phyloP scores from a whole-genome alignment of 2,888 invertebrate genomes.

The Lordiphosa andalusiaca region DNA sequence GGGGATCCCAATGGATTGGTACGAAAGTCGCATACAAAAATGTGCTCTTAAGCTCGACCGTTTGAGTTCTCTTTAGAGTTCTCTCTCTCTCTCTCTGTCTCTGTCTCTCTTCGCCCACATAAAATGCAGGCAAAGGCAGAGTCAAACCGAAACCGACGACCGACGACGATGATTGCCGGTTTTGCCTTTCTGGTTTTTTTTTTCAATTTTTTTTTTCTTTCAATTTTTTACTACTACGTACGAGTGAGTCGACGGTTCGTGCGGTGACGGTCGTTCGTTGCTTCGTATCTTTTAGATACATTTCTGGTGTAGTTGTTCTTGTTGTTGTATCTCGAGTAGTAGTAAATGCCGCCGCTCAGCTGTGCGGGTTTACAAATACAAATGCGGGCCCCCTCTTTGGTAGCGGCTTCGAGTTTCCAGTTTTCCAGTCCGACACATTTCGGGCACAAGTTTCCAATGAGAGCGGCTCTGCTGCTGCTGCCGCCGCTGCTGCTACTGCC shows the following conservation, averaged over 20 bases:
- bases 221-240: constrained; percentile 24
- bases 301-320: constrained; percentile 36
- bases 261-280: constrained; percentile 37
- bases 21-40: too few relatives aligned
- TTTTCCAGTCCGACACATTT: constrained; percentile 10
- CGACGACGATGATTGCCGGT: constrained; percentile 33
- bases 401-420: constrained; percentile 11
- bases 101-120: constrained; percentile 30
- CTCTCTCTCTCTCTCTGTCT: constrained; percentile 18
- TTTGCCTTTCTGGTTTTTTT: constrained; percentile 11
- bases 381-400: constrained; percentile 24
- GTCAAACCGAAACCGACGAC: not conserved
- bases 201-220: constrained; percentile 15
- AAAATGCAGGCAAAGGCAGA: constrained; percentile 42
- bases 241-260: constrained; percentile 3
- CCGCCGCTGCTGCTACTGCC: not conserved
- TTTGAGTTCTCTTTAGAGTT: constrained; percentile 12
- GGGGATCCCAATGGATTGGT: constrained; percentile 32
- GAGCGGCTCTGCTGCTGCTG: constrained; percentile 6
- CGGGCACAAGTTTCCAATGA: constrained; percentile 13
- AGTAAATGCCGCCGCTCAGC: constrained; percentile 61
- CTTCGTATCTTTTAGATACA: constrained; percentile 55
- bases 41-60: too few relatives aligned
- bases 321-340: constrained; percentile 33
- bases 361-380: constrained; percentile 43